Evolutionary conservation across 2,797 vertebrate genomes (phyloP).

Genomic region (Pitangus sulphuratus): DNA sequence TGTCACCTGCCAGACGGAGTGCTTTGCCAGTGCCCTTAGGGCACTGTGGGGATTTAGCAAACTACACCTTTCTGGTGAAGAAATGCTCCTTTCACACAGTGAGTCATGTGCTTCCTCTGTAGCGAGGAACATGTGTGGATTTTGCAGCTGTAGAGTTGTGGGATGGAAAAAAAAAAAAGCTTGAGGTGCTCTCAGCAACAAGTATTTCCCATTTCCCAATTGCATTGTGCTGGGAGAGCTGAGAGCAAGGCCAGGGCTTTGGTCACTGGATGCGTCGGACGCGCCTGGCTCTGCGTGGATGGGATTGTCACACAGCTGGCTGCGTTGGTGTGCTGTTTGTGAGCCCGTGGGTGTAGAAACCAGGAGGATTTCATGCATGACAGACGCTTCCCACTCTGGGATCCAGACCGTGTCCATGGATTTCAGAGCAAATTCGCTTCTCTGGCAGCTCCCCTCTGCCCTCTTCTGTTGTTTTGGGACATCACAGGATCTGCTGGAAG

Average conservation of each 20-base stretch:
- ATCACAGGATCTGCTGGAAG: neutral
- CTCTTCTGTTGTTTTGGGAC: slow-evolving; percentile 55
- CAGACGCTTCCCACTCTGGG: neutral
- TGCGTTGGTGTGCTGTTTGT: neutral
- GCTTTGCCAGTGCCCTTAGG: neutral
- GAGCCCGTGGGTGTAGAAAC: neutral
- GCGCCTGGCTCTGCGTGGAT: fast-evolving
- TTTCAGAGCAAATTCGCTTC: neutral
- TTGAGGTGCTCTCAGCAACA: neutral
- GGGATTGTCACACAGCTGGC: neutral
- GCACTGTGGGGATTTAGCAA: neutral
- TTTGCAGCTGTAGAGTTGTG: neutral
- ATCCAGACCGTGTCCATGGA: fast-evolving
- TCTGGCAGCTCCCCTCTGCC: slow-evolving; percentile 56
- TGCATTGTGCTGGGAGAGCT: fast-evolving
- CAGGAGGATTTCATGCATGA: neutral
- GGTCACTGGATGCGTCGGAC: fast-evolving
- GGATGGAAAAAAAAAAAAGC: neutral
- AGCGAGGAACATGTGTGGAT: neutral
- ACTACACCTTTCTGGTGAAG: neutral
- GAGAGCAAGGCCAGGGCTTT: neutral
- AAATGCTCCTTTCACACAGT: fast-evolving
- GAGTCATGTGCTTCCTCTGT: neutral
- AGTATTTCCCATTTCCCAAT: neutral
- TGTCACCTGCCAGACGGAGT: neutral